Evolutionary conservation across 2,113 vertebrate genomes (phyloP).

Genomic region (Rattus norvegicus): DNA sequence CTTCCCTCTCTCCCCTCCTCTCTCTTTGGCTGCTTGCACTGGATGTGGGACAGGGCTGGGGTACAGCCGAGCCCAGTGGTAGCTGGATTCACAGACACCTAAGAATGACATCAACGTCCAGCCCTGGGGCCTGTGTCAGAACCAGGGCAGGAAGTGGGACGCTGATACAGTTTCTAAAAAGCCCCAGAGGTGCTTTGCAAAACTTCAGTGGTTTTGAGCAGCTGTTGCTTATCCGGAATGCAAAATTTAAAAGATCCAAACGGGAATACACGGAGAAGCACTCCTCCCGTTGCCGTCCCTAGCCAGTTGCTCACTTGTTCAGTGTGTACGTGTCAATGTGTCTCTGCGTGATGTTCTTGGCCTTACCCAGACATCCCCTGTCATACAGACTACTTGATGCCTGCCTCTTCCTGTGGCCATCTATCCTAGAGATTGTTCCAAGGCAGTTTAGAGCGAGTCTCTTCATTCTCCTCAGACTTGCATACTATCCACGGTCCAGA

Average conservation of each 20-base stretch:
- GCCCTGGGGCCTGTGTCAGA: neutral
- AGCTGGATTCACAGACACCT: neutral
- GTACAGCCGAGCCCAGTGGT: neutral
- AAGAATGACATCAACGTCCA: neutral
- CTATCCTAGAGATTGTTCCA: neutral
- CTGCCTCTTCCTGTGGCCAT: neutral
- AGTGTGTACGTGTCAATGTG: neutral
- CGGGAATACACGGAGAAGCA: neutral
- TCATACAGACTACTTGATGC: neutral
- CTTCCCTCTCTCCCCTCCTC: too few species aligned
- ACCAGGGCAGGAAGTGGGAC: neutral
- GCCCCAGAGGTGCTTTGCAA: neutral
- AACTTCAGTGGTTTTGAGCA: slow-evolving; percentile 10
- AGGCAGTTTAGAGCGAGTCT: neutral
- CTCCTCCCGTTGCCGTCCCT: too few species aligned
- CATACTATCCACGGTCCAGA: neutral
- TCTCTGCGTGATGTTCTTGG: neutral
- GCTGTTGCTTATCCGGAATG: neutral
- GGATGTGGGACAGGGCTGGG: neutral
- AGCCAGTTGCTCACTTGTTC: neutral
- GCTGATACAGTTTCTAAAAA: neutral
- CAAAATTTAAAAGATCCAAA: slow-evolving; percentile 20
- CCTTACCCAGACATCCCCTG: neutral
- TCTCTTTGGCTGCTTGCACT: neutral
- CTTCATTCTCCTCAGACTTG: neutral